phyloP scores from a whole-genome alignment of 2,113 vertebrate genomes.

The Mesocricetus auratus region DNA sequence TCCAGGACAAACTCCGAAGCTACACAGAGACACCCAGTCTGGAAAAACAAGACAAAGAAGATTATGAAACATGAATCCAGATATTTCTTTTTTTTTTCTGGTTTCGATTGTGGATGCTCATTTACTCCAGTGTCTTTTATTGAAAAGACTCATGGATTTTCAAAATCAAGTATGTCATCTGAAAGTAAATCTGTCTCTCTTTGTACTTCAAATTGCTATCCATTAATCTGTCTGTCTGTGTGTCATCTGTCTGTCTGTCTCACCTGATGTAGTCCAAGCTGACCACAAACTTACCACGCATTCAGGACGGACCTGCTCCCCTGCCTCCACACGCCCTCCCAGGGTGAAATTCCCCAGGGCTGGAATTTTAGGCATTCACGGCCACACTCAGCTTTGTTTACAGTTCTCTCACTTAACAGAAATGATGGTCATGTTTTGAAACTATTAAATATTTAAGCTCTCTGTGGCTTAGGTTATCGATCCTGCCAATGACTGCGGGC shows the following conservation, averaged over 20 bases:
- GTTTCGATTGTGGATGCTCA: not conserved
- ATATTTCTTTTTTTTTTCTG: not conserved
- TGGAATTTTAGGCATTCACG: not conserved
- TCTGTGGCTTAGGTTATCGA: not conserved
- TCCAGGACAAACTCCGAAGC: too few relatives aligned
- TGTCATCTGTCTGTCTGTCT: not conserved
- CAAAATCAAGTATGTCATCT: not conserved
- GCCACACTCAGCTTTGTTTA: not conserved
- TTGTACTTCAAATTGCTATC: not conserved
- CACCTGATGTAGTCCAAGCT: not conserved
- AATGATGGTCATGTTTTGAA: not conserved
- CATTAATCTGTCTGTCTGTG: not conserved
- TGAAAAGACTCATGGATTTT: conserved; percentile 15
- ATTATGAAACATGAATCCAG: not conserved
- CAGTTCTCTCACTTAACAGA: not conserved
- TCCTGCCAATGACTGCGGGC: not conserved
- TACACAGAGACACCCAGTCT: too few relatives aligned
- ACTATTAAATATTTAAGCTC: not conserved
- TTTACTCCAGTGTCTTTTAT: not conserved
- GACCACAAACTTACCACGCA: not conserved
- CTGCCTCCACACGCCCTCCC: too few relatives aligned
- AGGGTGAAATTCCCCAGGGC: not conserved
- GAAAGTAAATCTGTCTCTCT: conserved; percentile 23
- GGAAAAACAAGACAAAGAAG: too few relatives aligned
- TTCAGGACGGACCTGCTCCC: too few relatives aligned